Percentiles rank a stretch among this genome's conserved stretches.
phyloP scores from a whole-genome alignment of 2,113 vertebrate genomes.

The Corynorhinus townsendii region DNA sequence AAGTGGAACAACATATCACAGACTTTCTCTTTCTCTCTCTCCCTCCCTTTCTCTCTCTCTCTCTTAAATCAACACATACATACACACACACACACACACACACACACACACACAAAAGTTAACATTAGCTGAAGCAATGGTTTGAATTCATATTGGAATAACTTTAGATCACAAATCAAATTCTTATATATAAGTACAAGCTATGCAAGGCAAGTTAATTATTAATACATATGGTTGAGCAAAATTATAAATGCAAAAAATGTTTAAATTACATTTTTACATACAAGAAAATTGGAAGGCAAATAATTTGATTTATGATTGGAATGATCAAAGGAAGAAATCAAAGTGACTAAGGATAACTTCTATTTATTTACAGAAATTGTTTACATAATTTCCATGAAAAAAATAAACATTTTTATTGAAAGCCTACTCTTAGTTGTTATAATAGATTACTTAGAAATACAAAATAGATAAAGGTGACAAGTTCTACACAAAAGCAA shows the following conservation, averaged over 20 bases:
- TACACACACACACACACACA: too few species aligned
- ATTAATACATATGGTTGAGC: not conserved
- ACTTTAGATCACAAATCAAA: not conserved
- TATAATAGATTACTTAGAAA: not conserved
- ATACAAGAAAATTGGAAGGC: not conserved
- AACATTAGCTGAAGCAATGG: not conserved
- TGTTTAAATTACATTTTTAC: not conserved
- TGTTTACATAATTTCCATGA: not conserved
- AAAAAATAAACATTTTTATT: conserved; percentile 2
- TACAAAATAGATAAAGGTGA: not conserved
- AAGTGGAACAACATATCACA: not conserved
- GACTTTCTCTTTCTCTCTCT: not conserved
- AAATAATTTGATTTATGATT: not conserved
- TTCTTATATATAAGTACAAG: not conserved
- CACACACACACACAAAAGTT: not conserved
- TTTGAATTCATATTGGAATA: not conserved
- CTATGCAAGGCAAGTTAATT: not conserved
- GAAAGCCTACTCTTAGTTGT: not conserved
- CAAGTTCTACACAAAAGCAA: not conserved
- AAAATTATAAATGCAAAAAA: not conserved
- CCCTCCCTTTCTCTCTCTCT: not conserved
- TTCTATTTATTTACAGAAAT: not conserved
- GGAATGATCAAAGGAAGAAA: not conserved
- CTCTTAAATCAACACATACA: too few species aligned
- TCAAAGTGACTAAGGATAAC: not conserved